Conservation (phyloP, 2,113 vertebrate species). For the Pseudopodoces humilis region DNA sequence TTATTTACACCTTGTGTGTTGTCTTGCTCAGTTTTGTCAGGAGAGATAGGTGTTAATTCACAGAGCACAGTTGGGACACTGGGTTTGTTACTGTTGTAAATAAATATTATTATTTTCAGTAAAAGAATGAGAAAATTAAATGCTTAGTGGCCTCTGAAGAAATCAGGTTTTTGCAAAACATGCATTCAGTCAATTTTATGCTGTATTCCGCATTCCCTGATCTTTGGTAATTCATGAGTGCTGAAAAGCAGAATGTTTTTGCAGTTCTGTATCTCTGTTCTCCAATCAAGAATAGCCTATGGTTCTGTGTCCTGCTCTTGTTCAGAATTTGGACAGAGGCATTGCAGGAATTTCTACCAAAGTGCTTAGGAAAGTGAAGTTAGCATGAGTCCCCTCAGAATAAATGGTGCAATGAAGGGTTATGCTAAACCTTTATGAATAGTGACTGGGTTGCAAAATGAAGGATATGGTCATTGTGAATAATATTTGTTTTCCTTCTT, state of each 20-base stretch:
- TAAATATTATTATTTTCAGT: conserved; percentile 8
- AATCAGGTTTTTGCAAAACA: background rate
- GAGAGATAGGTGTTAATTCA: conserved; percentile 26
- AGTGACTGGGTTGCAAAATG: background rate
- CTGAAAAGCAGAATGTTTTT: background rate
- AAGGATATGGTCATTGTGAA: background rate
- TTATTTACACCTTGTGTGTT: conserved; percentile 17
- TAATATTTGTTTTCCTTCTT: background rate
- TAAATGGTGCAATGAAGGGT: background rate
- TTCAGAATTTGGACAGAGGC: background rate
- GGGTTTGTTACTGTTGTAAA: background rate
- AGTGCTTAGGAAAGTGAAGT: background rate
- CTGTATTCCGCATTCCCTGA: background rate
- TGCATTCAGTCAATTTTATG: background rate
- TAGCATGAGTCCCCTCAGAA: background rate
- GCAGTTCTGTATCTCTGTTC: background rate
- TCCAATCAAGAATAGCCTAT: background rate
- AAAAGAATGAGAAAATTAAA: background rate
- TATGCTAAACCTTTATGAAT: background rate
- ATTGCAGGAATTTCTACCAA: background rate
- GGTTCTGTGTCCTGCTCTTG: background rate
- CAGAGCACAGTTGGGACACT: background rate
- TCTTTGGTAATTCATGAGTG: background rate
- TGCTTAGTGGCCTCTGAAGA: background rate
- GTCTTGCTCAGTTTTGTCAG: background rate